Conservation (phyloP, 2,797 vertebrate genomes). For the Diglossa cyanea region DNA sequence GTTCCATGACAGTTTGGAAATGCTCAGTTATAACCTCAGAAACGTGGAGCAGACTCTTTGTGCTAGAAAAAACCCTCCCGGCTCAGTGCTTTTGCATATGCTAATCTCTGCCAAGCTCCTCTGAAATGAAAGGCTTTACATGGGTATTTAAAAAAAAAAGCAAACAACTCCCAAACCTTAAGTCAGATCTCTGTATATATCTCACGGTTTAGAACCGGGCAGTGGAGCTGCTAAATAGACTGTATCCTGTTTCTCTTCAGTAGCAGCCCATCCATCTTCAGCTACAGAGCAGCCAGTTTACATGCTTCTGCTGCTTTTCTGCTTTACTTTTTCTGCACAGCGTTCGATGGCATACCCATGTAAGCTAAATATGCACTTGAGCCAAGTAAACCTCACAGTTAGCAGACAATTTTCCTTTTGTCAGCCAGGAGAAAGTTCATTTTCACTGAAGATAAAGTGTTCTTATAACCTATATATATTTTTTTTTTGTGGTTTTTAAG, state of each 20-base stretch:
- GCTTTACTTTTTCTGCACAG: slow-evolving; percentile 42
- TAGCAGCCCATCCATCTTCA: slow-evolving; percentile 88
- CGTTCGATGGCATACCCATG: slow-evolving; percentile 19
- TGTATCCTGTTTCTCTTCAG: slow-evolving; percentile 89
- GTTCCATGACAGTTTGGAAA: background rate
- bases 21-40: slow-evolving; percentile 6
- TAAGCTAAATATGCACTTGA: background rate
- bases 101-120: slow-evolving; percentile 44
- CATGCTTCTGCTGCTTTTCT: slow-evolving; percentile 62
- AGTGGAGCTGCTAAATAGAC: slow-evolving; percentile 82
- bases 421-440: slow-evolving; percentile 16
- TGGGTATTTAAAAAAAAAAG: background rate
- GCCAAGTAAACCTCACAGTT: slow-evolving; percentile 11
- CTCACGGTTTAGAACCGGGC: slow-evolving; percentile 70
- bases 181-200: slow-evolving; percentile 53
- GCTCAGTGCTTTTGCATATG: slow-evolving; percentile 14
- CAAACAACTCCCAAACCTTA: slow-evolving; percentile 3
- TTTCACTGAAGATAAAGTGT: background rate
- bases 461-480: background rate
- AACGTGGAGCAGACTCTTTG: background rate
- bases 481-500: background rate
- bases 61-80: background rate
- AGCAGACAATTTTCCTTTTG: slow-evolving; percentile 55
- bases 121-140: slow-evolving; percentile 49
- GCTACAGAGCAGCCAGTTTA: slow-evolving; percentile 70